A percentile compares a stretch with the other conserved stretches of the same genome.
phyloP scores from a whole-genome alignment of 2,888 invertebrate species.

The Philaethria dido region DNA sequence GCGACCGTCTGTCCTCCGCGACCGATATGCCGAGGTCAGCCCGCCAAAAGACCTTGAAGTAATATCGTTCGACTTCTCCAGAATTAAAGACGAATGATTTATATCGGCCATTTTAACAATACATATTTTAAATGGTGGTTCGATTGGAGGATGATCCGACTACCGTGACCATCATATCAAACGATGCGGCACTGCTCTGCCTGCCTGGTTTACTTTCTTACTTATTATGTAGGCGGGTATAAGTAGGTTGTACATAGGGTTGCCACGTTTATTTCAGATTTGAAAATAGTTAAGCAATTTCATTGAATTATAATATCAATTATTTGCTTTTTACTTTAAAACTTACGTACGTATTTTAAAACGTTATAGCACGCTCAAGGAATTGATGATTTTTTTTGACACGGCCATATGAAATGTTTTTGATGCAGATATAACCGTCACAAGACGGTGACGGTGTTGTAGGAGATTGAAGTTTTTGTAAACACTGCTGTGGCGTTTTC shows the following conservation, averaged over 20 bases:
- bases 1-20: conserved; percentile 82
- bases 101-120: conserved; percentile 61
- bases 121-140: conserved; percentile 27
- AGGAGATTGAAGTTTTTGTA: too few relatives aligned
- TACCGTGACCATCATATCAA: conserved; percentile 39
- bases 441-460: too few relatives aligned
- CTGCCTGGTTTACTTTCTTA: conserved; percentile 43
- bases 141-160: conserved; percentile 38
- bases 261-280: conserved; percentile 1
- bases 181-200: conserved; percentile 37
- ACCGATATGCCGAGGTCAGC: conserved; percentile 83
- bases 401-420: too few relatives aligned
- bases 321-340: too few relatives aligned
- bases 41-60: conserved; percentile 79
- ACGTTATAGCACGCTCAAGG: background rate
- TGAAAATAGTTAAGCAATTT: background rate
- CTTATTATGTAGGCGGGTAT: conserved; percentile 35
- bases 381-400: too few relatives aligned
- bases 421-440: too few relatives aligned
- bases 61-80: conserved; percentile 77
- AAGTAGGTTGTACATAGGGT: conserved; percentile 26
- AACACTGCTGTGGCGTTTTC: too few relatives aligned
- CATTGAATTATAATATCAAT: too few relatives aligned
- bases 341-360: too few relatives aligned
- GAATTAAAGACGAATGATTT: conserved; percentile 63